phyloP scores from a whole-genome alignment of 2,888 invertebrate genomes.

The Luffia ferchaultella region DNA sequence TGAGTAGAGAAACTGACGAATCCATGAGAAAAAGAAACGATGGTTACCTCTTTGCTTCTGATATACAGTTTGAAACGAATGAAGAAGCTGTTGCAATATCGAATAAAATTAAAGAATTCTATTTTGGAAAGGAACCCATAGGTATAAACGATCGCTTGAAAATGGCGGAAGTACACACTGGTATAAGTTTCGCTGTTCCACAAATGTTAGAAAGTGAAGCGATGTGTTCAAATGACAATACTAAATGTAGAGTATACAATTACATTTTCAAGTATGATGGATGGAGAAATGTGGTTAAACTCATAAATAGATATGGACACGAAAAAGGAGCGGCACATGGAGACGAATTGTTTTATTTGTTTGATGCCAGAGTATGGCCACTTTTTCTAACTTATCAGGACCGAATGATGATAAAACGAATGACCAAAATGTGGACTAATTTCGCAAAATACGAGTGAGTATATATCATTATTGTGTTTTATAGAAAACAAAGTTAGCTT shows the following conservation, averaged over 20 bases:
- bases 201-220: slow-evolving; percentile 34
- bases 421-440: slow-evolving; percentile 48
- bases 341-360: slow-evolving; percentile 51
- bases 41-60: slow-evolving; percentile 43
- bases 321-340: slow-evolving; percentile 39
- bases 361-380: slow-evolving; percentile 33
- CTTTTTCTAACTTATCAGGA: slow-evolving; percentile 31
- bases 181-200: slow-evolving; percentile 50
- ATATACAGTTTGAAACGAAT: slow-evolving; percentile 36
- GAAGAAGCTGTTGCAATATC: slow-evolving; percentile 29
- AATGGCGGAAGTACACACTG: slow-evolving; percentile 37
- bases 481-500: too few relatives aligned
- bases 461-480: slow-evolving; percentile 11
- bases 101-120: slow-evolving; percentile 36
- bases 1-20: slow-evolving; percentile 23
- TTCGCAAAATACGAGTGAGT: slow-evolving; percentile 50
- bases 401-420: slow-evolving; percentile 29
- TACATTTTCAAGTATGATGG: slow-evolving; percentile 45
- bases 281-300: slow-evolving; percentile 38
- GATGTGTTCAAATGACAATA: slow-evolving; percentile 15
- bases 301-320: slow-evolving; percentile 24
- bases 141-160: slow-evolving; percentile 37
- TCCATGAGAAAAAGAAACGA: slow-evolving; percentile 28
- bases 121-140: slow-evolving; percentile 47
- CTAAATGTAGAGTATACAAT: slow-evolving; percentile 32